A percentile compares a stretch with the other conserved stretches of the same genome.
Evolutionary conservation across 1,140 invertebrate genomes (phyloP).

Genomic region (Hetaerina americana): DNA sequence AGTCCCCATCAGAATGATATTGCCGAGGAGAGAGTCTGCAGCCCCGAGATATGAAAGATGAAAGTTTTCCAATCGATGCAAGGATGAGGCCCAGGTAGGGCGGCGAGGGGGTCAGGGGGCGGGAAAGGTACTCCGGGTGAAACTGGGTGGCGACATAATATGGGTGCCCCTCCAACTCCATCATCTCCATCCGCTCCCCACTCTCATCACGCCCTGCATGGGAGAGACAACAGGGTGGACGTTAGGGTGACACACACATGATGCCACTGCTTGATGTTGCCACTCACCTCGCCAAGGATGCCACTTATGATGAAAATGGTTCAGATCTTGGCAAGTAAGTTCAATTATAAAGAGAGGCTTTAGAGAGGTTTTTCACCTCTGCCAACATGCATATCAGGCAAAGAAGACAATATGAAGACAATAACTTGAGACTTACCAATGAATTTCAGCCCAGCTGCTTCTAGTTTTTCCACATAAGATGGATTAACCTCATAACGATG

Average conservation of each 20-base stretch:
- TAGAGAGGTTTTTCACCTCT: too few species aligned
- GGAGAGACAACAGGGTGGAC: too few species aligned
- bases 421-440: conserved; percentile 48
- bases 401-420: conserved; percentile 2
- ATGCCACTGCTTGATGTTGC: too few species aligned
- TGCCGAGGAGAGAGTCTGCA: conserved; percentile 48
- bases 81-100: conserved; percentile 91
- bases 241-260: too few species aligned
- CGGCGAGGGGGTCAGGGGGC: conserved; percentile 85
- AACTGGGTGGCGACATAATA: conserved; percentile 95
- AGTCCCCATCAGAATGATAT: conserved; percentile 50
- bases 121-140: conserved; percentile 93
- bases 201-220: conserved; percentile 47
- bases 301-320: too few species aligned
- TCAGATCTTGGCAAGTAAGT: too few species aligned
- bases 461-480: conserved; percentile 60
- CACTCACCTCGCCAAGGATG: too few species aligned
- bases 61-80: conserved; percentile 64
- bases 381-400: too few species aligned
- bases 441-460: conserved; percentile 77
- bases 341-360: too few species aligned
- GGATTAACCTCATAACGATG: conserved; percentile 96
- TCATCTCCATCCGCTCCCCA: conserved; percentile 73
- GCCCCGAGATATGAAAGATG: conserved; percentile 44
- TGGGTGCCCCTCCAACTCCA: conserved; percentile 59